phyloP scores from a whole-genome alignment of 2,797 vertebrate species.

The Sebastes oblongus region DNA sequence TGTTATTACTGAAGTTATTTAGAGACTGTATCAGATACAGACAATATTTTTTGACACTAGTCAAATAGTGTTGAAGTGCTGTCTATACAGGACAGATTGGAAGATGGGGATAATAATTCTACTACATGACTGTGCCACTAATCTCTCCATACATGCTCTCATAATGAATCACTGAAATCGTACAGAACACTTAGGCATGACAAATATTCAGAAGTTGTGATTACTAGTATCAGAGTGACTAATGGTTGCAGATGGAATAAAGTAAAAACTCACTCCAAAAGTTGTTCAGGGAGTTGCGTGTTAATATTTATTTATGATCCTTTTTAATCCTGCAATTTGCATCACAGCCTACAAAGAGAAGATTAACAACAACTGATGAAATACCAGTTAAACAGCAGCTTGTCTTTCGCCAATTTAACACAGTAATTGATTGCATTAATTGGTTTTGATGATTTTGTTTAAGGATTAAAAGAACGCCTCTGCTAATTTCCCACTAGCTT shows the following conservation, averaged over 20 bases:
- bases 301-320: slow-evolving; percentile 25
- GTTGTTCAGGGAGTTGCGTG: slow-evolving; percentile 11
- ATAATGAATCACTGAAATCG: slow-evolving; percentile 34
- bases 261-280: slow-evolving; percentile 19
- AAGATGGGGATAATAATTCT: slow-evolving; percentile 6
- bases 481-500: not conserved
- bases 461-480: slow-evolving; percentile 7
- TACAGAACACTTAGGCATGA: slow-evolving; percentile 15
- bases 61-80: not conserved
- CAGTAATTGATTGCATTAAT: slow-evolving; percentile 8
- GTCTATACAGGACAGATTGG: not conserved
- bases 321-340: slow-evolving; percentile 36
- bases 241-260: not conserved
- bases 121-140: not conserved
- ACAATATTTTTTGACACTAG: slow-evolving; percentile 2
- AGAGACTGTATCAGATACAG: not conserved
- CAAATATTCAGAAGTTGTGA: slow-evolving; percentile 32
- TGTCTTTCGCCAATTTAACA: slow-evolving; percentile 5
- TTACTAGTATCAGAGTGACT: slow-evolving; percentile 25
- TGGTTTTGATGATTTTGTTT: slow-evolving; percentile 30
- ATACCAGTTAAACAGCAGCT: not conserved
- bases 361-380: slow-evolving; percentile 22
- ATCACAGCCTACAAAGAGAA: not conserved
- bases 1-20: not conserved
- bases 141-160: slow-evolving; percentile 2